Evolutionary conservation across 2,113 vertebrate genomes (phyloP).

Genomic region (Oophaga pumilio): DNA sequence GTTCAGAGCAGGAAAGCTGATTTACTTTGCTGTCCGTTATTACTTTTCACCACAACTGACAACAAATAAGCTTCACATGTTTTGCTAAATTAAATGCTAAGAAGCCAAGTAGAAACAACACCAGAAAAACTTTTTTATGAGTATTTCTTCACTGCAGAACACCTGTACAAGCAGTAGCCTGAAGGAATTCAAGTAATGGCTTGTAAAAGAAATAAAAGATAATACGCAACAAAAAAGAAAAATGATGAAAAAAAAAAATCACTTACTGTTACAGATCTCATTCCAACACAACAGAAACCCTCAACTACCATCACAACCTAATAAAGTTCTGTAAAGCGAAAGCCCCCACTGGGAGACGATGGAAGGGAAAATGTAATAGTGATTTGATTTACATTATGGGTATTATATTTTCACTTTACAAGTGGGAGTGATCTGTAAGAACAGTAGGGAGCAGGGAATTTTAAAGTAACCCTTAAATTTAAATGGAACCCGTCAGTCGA

Average conservation of each 20-base stretch:
- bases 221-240: background rate
- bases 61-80: constrained; percentile 22
- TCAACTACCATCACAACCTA: background rate
- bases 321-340: background rate
- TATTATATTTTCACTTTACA: no score
- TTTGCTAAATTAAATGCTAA: constrained; percentile 16
- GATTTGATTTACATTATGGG: no score
- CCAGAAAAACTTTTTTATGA: background rate
- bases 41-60: constrained; percentile 26
- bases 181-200: constrained; percentile 12
- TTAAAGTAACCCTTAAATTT: no score
- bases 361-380: no score
- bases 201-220: constrained; percentile 4
- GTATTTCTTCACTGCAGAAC: background rate
- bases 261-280: background rate
- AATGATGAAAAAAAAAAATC: background rate
- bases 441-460: no score
- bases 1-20: constrained; percentile 27
- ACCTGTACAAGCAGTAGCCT: background rate
- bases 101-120: background rate
- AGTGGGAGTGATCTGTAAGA: no score
- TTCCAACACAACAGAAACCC: background rate
- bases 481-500: no score
- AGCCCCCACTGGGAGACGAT: no score
- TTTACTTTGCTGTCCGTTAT: constrained; percentile 16